Percentiles rank a stretch among this genome's conserved stretches.
Conservation (phyloP, 2,797 vertebrate species). For the Limnodromus scolopaceus region DNA sequence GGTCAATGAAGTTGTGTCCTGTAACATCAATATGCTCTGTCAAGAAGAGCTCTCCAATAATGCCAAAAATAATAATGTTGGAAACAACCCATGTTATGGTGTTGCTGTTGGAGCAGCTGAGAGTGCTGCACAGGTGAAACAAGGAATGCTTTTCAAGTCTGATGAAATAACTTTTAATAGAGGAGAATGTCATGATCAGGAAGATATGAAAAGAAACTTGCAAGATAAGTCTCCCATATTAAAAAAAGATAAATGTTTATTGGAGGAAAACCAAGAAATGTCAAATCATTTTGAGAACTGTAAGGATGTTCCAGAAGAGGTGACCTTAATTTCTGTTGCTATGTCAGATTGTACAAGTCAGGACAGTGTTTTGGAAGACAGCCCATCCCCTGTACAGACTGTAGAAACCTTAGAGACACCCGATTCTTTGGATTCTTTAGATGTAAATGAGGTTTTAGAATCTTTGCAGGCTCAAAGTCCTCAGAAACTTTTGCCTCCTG, state of each 20-base stretch:
- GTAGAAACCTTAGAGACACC: constrained; percentile 87
- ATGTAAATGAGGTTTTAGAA: constrained; percentile 85
- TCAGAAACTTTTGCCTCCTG: constrained; percentile 89
- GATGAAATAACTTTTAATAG: neutral
- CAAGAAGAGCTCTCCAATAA: constrained; percentile 73
- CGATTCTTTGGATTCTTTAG: constrained; percentile 92
- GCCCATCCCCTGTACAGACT: constrained; percentile 77
- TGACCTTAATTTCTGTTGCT: constrained; percentile 79
- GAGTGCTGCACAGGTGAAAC: neutral
- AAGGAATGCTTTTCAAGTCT: neutral
- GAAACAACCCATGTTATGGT: neutral
- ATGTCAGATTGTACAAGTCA: constrained; percentile 90
- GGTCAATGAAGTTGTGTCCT: constrained; percentile 76
- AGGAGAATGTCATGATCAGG: neutral
- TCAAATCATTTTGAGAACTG: neutral
- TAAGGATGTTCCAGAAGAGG: constrained; percentile 64
- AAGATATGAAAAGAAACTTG: neutral
- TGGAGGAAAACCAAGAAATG: constrained; percentile 67
- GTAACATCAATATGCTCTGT: constrained; percentile 58
- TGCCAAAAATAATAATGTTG: constrained; percentile 80
- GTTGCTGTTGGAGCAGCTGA: constrained; percentile 30
- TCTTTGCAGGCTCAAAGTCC: constrained; percentile 79
- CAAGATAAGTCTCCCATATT: neutral
- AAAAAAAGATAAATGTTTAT: constrained; percentile 46
- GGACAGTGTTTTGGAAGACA: constrained; percentile 92